Evolutionary conservation across 2,888 invertebrate species (phyloP), one percentile per base, ranked within the genome.

Genomic region (Tetranychus truncatus): DNA sequence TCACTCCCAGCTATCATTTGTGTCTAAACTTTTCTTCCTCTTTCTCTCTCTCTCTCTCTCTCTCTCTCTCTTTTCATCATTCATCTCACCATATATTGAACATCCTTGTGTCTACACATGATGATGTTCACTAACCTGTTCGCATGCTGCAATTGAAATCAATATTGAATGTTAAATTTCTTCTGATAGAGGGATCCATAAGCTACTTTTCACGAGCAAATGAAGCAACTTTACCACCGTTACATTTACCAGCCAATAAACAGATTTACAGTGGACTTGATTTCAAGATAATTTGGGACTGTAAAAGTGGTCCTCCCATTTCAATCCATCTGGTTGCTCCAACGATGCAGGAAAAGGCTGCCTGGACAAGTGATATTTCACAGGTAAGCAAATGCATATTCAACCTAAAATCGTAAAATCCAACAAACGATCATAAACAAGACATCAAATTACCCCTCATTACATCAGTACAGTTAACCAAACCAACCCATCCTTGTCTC

Each of bases 331-430:
- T 86, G 72, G 84, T 86, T 66, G 91, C 91, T 8, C 88, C 90
- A 4, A 90, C 90, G 0, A 85, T 89, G 66, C 89, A 92, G 84
- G 93, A 94, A 81, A 94, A 94, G 82, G 90, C 92, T 2, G 92
- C 92, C 0, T 94, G 94, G 94, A 91, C 92, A 76, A 91, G 91
- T 79, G 93, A 94, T 81, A 89, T 94, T 76, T 90, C 91, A 74
- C 93, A 93, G 83, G 87, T 86, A 80, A 77, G 20, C 11, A 72
- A 18, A 24, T 20, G 11, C 18, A 24, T 24, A 20, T 5, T 24
- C 24, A 34, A 34, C 34, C 34, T 34, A 34, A 5, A 34, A 34
- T 34, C 4, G 5, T 34, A 34, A 34, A 34, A 34, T 34, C 5
- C 34, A 34, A 34, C 34, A 3, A 34, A 34, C 34, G 5, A 34